Percentiles rank a stretch among this genome's conserved stretches.
Evolutionary conservation across 1,140 invertebrate species (phyloP).

Genomic region (Brachionus asplanchnoidis): DNA sequence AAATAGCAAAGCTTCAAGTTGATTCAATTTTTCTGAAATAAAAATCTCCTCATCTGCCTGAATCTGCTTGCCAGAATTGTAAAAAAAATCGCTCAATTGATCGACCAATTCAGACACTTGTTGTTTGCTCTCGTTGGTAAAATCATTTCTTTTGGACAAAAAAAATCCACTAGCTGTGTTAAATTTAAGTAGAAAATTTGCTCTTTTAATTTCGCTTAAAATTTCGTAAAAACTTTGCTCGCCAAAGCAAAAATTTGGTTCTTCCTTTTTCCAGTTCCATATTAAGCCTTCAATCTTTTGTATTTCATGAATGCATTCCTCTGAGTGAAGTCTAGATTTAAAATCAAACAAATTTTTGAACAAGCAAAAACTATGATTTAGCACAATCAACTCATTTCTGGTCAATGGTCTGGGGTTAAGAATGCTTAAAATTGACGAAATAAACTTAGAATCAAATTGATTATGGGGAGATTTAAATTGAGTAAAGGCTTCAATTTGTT

Average conservation of each 20-base stretch:
- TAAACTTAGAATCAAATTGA: not conserved
- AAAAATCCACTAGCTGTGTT: not conserved
- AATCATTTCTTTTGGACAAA: not conserved
- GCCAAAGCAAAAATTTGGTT: not conserved
- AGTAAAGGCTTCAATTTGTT: not conserved
- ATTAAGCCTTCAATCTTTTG: not conserved
- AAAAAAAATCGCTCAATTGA: not conserved
- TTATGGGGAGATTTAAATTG: not conserved
- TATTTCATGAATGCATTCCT: not conserved
- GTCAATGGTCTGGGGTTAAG: not conserved
- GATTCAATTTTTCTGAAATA: not conserved
- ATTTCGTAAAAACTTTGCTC: slow-evolving; percentile 17
- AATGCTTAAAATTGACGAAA: not conserved
- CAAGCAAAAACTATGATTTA: not conserved
- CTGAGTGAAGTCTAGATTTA: not conserved
- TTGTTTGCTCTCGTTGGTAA: not conserved
- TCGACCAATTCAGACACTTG: not conserved
- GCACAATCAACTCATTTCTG: not conserved
- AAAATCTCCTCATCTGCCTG: not conserved
- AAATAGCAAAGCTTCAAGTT: not conserved
- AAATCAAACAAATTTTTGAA: not conserved
- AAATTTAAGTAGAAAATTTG: not conserved
- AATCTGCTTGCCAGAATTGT: not conserved
- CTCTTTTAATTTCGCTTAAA: not conserved
- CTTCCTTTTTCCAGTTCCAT: not conserved